These are phyloP conservation scores for Octomys mimax DNA, from an alignment of 2,797 vertebrate species.

Conservation along the genomic window DNA sequence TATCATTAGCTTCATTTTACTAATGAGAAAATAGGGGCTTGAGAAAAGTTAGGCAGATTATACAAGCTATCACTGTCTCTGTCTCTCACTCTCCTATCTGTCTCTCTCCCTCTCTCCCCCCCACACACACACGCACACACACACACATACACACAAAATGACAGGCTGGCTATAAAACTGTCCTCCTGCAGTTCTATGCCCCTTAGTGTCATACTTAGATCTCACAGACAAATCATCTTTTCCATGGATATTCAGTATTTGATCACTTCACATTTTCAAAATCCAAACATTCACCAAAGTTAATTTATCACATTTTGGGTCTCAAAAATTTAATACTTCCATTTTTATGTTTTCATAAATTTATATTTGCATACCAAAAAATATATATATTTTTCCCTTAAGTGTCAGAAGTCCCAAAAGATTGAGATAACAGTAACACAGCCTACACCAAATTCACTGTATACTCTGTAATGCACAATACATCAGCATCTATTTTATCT, in stretches of 20 bases:
- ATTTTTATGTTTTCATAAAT: constrained; percentile 55
- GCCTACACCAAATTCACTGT: constrained; percentile 65
- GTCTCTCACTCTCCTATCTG: background rate
- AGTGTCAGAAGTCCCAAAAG: constrained; percentile 22
- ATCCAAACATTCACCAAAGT: constrained; percentile 21
- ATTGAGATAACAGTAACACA: background rate
- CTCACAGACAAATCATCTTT: constrained; percentile 58
- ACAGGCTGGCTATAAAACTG: background rate
- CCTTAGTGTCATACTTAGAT: constrained; percentile 20
- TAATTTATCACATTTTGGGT: constrained; percentile 42
- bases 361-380: constrained; percentile 30
- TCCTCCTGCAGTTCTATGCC: background rate
- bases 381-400: background rate
- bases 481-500: constrained; percentile 72
- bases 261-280: constrained; percentile 49
- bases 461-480: constrained; percentile 31
- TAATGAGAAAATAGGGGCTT: constrained; percentile 1
- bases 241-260: background rate
- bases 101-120: no score
- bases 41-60: constrained; percentile 9
- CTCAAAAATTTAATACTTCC: constrained; percentile 35
- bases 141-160: background rate
- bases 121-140: background rate
- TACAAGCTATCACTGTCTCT: background rate
- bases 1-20: constrained; percentile 16